Evolutionary conservation across 2,113 vertebrate genomes (phyloP).

Genomic region (Peromyscus californicus): DNA sequence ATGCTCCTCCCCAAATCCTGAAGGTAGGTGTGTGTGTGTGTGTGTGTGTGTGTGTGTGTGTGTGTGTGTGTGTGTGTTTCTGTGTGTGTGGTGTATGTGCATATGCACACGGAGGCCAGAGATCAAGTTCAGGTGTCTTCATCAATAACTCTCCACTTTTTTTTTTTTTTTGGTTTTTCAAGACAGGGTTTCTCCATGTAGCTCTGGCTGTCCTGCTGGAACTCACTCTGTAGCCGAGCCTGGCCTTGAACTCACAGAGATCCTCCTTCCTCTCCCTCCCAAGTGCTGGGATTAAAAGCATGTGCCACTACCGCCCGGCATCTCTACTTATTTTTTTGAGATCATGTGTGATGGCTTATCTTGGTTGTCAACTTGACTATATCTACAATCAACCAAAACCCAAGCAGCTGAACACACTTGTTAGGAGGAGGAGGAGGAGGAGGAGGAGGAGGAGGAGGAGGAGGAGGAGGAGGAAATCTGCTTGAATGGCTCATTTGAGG

Average conservation of each 20-base stretch:
- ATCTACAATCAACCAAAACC: neutral
- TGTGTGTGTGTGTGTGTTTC: neutral
- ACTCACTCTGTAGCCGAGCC: neutral
- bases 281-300: neutral
- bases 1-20: neutral
- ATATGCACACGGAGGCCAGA: neutral
- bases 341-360: neutral
- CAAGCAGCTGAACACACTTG: neutral
- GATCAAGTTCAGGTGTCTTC: neutral
- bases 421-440: neutral
- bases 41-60: neutral
- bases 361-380: neutral
- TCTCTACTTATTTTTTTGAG: neutral
- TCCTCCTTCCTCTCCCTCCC: neutral
- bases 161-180: neutral
- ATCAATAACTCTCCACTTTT: neutral
- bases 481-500: neutral
- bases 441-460: neutral
- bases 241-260: neutral
- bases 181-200: neutral
- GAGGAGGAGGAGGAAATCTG: neutral
- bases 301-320: neutral
- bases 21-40: neutral
- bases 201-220: neutral
- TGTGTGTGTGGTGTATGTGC: neutral